Conservation (phyloP, 2,113 vertebrate genomes). For the Tragelaphus scriptus region DNA sequence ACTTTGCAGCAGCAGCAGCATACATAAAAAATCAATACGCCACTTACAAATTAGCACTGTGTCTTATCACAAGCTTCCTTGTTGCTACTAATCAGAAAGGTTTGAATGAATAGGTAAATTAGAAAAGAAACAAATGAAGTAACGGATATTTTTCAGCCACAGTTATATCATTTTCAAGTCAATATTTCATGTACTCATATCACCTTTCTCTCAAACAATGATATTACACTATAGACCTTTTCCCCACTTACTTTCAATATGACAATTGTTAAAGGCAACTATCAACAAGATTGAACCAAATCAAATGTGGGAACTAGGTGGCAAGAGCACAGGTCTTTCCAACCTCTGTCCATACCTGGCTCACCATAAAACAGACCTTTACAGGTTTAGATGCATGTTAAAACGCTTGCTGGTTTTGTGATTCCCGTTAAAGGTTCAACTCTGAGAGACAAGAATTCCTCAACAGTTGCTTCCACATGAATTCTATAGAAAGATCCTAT, state of each 20-base stretch:
- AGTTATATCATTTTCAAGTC: background rate
- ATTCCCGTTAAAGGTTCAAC: background rate
- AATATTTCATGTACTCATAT: background rate
- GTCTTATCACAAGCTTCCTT: background rate
- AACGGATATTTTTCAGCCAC: background rate
- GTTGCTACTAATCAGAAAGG: background rate
- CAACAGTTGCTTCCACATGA: background rate
- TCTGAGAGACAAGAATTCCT: background rate
- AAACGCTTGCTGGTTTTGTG: background rate
- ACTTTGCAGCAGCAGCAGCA: too few relatives aligned
- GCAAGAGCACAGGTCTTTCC: background rate
- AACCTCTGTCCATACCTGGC: background rate
- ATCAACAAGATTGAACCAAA: slow-evolving; percentile 4
- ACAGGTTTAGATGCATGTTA: slow-evolving; percentile 16
- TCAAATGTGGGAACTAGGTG: background rate
- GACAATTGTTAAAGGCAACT: background rate
- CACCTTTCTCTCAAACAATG: background rate
- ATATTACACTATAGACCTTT: background rate
- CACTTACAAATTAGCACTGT: too few relatives aligned
- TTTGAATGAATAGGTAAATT: background rate
- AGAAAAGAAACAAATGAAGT: background rate
- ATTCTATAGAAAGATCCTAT: background rate
- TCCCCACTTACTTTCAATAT: background rate
- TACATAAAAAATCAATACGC: too few relatives aligned
- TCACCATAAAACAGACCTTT: background rate